Percentiles rank a stretch among this genome's conserved stretches.
Evolutionary conservation across 2,797 vertebrate species (phyloP).

Genomic region (Artibeus jamaicensis): DNA sequence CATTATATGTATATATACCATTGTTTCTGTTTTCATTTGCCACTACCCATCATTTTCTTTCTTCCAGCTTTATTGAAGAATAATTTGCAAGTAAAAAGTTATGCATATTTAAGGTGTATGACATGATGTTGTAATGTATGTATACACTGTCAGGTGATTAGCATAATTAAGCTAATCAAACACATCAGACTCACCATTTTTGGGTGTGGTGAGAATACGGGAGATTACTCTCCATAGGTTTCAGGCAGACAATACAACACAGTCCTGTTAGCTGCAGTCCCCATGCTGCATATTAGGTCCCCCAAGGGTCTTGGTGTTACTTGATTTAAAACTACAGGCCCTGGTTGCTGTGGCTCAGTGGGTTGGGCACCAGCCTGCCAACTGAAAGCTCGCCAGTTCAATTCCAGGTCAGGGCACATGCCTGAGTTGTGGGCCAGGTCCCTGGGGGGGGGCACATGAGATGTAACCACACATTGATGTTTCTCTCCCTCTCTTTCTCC

Average conservation of each 20-base stretch:
- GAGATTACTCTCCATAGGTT: neutral
- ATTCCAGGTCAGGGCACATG: too few species aligned
- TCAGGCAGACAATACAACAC: neutral
- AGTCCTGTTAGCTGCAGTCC: neutral
- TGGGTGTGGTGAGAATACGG: neutral
- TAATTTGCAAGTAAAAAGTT: neutral
- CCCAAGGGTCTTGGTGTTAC: too few species aligned
- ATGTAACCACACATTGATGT: too few species aligned
- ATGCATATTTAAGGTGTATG: neutral
- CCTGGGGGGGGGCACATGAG: too few species aligned
- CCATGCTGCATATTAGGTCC: neutral
- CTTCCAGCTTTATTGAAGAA: neutral
- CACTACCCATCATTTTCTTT: neutral
- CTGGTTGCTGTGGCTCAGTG: too few species aligned
- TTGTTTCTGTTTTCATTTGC: neutral
- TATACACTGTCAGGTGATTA: neutral
- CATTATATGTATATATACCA: neutral
- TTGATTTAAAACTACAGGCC: neutral
- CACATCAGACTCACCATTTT: neutral
- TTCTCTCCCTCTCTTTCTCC: too few species aligned
- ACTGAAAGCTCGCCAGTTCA: too few species aligned
- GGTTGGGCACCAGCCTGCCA: too few species aligned
- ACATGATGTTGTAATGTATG: neutral
- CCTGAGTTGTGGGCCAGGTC: too few species aligned
- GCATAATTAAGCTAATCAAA: neutral